phyloP scores from a whole-genome alignment of 2,113 vertebrate genomes.

The Vicugna pacos region DNA sequence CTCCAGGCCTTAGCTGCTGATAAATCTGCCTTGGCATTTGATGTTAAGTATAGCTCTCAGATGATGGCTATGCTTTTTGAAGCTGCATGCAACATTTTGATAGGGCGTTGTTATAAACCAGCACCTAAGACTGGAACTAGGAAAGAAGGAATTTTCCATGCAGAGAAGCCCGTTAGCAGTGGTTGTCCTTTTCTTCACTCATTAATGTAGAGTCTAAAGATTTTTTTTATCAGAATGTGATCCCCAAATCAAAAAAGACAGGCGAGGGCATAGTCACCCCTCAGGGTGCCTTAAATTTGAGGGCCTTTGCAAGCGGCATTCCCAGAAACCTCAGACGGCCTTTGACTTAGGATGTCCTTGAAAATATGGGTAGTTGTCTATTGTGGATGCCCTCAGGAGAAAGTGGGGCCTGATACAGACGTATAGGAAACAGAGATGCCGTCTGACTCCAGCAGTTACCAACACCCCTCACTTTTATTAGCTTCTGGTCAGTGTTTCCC shows the following conservation, averaged over 20 bases:
- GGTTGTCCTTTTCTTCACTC: constrained; percentile 74
- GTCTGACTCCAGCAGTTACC: background rate
- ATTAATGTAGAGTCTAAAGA: constrained; percentile 69
- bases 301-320: constrained; percentile 35
- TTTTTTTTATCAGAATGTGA: constrained; percentile 64
- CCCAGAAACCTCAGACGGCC: background rate
- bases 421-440: background rate
- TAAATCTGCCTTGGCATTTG: constrained; percentile 76
- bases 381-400: background rate
- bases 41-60: constrained; percentile 78
- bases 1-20: constrained; percentile 71
- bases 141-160: constrained; percentile 72
- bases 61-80: constrained; percentile 70
- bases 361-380: constrained; percentile 33
- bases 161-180: constrained; percentile 62
- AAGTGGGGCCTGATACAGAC: background rate
- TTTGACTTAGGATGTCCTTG: constrained; percentile 68
- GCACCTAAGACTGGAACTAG: constrained; percentile 65
- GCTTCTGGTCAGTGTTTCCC: background rate
- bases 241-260: constrained; percentile 58
- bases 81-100: constrained; percentile 68
- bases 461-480: background rate
- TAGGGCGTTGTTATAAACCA: constrained; percentile 78
- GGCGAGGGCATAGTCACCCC: constrained; percentile 8
- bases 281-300: constrained; percentile 49